Conservation (phyloP, 2,888 invertebrate species). For the Boloria euphrosyne region DNA sequence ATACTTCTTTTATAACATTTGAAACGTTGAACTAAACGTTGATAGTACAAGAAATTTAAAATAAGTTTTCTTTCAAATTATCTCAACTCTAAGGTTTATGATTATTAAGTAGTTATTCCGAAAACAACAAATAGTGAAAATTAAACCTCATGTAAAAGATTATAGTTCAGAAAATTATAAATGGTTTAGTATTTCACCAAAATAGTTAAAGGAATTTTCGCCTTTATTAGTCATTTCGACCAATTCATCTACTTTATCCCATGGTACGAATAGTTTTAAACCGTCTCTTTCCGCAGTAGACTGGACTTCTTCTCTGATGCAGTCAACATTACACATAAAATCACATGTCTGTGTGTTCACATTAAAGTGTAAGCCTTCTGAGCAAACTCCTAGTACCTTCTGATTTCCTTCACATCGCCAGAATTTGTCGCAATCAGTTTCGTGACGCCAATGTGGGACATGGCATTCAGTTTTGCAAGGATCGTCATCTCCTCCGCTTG, state of each 20-base stretch:
- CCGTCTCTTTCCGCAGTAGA: slow-evolving; percentile 49
- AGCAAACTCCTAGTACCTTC: slow-evolving; percentile 52
- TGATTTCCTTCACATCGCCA: slow-evolving; percentile 59
- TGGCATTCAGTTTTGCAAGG: slow-evolving; percentile 59
- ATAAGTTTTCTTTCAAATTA: too few species aligned
- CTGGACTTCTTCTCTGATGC: slow-evolving; percentile 49
- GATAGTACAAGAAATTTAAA: too few species aligned
- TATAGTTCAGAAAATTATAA: neutral
- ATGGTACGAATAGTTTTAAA: slow-evolving; percentile 57
- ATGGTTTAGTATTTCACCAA: neutral
- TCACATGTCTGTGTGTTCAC: slow-evolving; percentile 59
- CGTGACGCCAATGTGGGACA: slow-evolving; percentile 63
- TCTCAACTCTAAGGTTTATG: too few species aligned
- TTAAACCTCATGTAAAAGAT: neutral
- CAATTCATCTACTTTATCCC: slow-evolving; percentile 50
- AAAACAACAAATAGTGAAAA: too few species aligned
- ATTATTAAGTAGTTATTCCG: too few species aligned
- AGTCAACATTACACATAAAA: slow-evolving; percentile 60
- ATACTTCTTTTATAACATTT: too few species aligned
- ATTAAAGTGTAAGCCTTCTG: slow-evolving; percentile 70
- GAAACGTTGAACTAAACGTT: too few species aligned
- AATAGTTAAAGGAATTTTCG: neutral
- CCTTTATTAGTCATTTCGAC: slow-evolving; percentile 15
- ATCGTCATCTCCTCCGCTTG: slow-evolving; percentile 32
- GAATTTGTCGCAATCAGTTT: slow-evolving; percentile 66